These are phyloP conservation scores for Falcunculus frontatus DNA, from an alignment of 2,113 vertebrate species.

Conservation along the genomic window DNA sequence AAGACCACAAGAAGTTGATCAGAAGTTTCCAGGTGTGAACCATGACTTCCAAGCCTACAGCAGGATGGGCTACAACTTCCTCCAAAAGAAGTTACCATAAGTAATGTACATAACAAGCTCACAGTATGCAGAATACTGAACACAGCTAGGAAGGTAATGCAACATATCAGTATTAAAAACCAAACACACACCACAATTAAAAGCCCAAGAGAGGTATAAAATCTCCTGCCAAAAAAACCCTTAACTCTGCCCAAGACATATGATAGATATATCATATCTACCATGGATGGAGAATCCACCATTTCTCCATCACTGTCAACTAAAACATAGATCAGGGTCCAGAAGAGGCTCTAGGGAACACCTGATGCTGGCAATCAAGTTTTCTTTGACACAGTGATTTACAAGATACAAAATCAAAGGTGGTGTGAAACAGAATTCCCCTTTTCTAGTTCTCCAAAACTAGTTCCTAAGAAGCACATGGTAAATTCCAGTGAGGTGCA, in stretches of 20 bases:
- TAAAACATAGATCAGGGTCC: background rate
- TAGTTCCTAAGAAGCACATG: background rate
- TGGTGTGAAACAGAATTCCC: background rate
- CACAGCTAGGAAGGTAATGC: background rate
- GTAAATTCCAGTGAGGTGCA: background rate
- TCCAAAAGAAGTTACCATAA: background rate
- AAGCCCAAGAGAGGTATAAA: background rate
- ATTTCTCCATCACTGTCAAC: background rate
- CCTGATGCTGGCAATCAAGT: background rate
- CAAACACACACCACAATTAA: background rate
- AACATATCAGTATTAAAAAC: background rate
- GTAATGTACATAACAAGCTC: background rate
- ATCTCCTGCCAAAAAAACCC: background rate
- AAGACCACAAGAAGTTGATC: background rate
- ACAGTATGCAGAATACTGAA: background rate
- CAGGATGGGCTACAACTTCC: background rate
- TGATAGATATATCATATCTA: accelerated
- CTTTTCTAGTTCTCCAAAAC: background rate
- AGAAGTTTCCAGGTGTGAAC: background rate
- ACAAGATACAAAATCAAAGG: background rate
- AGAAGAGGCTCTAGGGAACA: background rate
- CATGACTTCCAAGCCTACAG: background rate
- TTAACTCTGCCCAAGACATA: background rate
- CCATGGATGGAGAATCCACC: background rate
- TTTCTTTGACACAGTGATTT: background rate